A percentile compares a stretch with the other conserved stretches of the same genome.
Evolutionary conservation across 1,140 invertebrate species (phyloP).

Genomic region (Aphaenogaster floridana): DNA sequence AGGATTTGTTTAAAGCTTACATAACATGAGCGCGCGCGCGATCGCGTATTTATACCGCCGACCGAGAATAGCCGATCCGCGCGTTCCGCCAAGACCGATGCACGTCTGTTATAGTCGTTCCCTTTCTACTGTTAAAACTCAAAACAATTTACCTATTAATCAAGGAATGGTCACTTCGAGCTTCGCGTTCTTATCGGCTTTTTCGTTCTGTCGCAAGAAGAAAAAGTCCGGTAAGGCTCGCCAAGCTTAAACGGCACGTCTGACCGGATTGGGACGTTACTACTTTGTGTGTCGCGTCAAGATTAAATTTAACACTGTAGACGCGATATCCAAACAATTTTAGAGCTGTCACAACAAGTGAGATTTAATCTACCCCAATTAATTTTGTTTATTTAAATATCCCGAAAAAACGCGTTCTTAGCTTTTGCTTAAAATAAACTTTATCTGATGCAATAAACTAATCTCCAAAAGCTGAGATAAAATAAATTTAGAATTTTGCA

Average conservation of each 20-base stretch:
- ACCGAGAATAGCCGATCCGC: conserved; percentile 79
- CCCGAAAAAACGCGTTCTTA: neutral
- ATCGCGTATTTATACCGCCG: conserved; percentile 79
- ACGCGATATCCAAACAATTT: neutral
- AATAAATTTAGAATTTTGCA: neutral
- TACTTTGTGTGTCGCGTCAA: conserved; percentile 56
- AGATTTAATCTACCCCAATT: neutral
- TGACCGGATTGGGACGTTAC: conserved; percentile 61
- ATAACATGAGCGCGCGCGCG: conserved; percentile 73
- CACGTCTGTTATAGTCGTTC: conserved; percentile 73
- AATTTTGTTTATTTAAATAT: conserved; percentile 10
- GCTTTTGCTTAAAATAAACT: neutral
- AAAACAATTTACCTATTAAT: conserved; percentile 57
- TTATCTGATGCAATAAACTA: neutral
- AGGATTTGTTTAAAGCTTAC: conserved; percentile 81
- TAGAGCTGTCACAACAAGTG: conserved; percentile 6
- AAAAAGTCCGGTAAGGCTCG: conserved; percentile 41
- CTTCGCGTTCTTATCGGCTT: neutral
- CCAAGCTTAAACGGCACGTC: conserved; percentile 55
- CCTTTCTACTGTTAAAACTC: conserved; percentile 65
- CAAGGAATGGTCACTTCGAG: neutral
- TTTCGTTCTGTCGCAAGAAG: neutral
- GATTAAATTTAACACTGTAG: conserved; percentile 64
- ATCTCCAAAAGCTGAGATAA: neutral
- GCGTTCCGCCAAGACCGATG: conserved; percentile 75